Base-by-base conservation (phyloP, 2,888 invertebrate species). In the Gymnosoma rotundatum region DNA sequence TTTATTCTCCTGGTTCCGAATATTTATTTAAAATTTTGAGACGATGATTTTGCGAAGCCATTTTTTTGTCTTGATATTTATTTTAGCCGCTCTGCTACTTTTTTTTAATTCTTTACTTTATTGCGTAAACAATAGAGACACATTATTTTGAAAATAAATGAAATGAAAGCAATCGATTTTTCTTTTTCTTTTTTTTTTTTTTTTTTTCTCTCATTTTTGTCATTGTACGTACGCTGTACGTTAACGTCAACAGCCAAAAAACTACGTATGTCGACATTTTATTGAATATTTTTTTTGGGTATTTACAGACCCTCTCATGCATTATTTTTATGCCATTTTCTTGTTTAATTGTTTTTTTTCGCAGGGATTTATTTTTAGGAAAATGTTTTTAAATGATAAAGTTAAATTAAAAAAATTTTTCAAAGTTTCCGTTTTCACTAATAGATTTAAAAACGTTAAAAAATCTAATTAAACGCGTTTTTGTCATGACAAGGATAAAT, bases 151-250 rank as follows among this genome's bases (percentile, higher is more conserved):
- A 56, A 66, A 64, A 58, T 25, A 56, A 66, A 66, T 58, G 38
- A 14, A 42, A 67, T 52, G 67, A 32, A 76, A 67, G 38, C 67
- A 52, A 63, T 78, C 70, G 78, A 78, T 69, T 69, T 78, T 58
- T 32, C 20, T n/a, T n/a, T n/a, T n/a, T n/a, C n/a, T n/a, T n/a
- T n/a, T n/a, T n/a, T n/a, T n/a, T n/a, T 42, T 73, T 64, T 16
- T 58, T 42, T 73, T 64, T 16, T 58, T 16, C 3, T 5, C 8
- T n/a, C 4, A 2, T 16, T 32, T 8, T 18, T 21, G 54, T 54
- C 3, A 10, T 54, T 42, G 12, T 21, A 54, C 2, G 21, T 58
- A 61, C 20, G 38, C 20, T 12, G 20, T 50, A 56, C 45, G 10
- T 61, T 54, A 52, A 61, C 52, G 32, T 69, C 78, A 69, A 45